phyloP scores from a whole-genome alignment of 2,113 vertebrate species.

The Cyanistes caeruleus region DNA sequence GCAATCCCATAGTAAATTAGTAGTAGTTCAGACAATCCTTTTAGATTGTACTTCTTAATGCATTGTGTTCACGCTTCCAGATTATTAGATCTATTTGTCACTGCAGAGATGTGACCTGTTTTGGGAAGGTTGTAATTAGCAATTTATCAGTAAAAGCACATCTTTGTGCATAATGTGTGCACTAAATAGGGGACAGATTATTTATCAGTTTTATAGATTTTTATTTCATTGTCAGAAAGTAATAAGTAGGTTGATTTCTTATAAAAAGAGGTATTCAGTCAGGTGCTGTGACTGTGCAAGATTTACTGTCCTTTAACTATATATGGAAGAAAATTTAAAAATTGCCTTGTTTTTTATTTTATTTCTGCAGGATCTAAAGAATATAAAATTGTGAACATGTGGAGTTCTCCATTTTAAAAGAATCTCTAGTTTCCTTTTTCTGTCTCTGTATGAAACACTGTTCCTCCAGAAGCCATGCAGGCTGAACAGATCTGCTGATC shows the following conservation, averaged over 20 bases:
- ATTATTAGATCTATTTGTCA: background rate
- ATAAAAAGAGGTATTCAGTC: background rate
- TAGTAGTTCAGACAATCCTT: background rate
- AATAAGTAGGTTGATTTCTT: background rate
- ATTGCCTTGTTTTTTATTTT: background rate
- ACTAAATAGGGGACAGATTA: background rate
- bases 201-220: background rate
- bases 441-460: background rate
- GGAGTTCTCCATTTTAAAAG: background rate
- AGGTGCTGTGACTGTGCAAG: background rate
- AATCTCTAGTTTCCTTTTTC: background rate
- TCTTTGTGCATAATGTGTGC: background rate
- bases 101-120: background rate
- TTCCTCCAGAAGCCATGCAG: background rate
- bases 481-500: conserved; percentile 13
- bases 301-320: background rate
- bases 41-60: background rate
- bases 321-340: background rate
- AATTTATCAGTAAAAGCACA: background rate
- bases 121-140: background rate
- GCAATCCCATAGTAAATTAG: background rate
- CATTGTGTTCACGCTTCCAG: background rate
- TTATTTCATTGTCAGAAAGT: conserved; percentile 11
- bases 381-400: background rate
- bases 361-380: background rate